Percentiles rank a stretch among this genome's conserved stretches.
phyloP scores from a whole-genome alignment of 2,888 invertebrate species.

The Spilarctia lutea region DNA sequence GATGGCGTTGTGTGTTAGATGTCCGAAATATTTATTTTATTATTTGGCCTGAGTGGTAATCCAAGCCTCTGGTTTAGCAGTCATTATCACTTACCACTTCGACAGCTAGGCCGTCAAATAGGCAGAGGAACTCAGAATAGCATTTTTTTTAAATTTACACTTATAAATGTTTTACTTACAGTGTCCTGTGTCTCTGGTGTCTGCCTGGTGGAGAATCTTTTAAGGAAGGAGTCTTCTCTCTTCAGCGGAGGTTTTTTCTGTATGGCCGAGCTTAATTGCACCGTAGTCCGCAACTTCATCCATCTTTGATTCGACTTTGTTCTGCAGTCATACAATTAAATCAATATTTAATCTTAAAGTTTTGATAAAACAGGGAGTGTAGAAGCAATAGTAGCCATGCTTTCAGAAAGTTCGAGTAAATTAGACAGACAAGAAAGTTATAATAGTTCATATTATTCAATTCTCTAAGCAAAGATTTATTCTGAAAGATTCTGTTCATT shows the following conservation, averaged over 20 bases:
- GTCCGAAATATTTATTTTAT: too few species aligned
- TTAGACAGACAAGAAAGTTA: slow-evolving; percentile 50
- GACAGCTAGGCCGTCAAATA: neutral
- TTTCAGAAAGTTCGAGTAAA: slow-evolving; percentile 54
- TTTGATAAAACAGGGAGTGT: slow-evolving; percentile 41
- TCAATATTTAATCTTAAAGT: slow-evolving; percentile 44
- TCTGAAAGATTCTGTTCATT: slow-evolving; percentile 50
- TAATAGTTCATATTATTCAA: slow-evolving; percentile 39
- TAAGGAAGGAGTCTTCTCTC: slow-evolving; percentile 96
- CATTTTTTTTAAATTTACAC: neutral
- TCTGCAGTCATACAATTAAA: slow-evolving; percentile 83
- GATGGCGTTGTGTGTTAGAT: too few species aligned
- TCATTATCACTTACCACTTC: too few species aligned
- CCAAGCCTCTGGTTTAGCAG: too few species aligned
- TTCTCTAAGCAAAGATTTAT: slow-evolving; percentile 41
- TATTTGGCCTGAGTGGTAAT: too few species aligned
- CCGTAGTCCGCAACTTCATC: slow-evolving; percentile 98
- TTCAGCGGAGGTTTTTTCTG: slow-evolving; percentile 96
- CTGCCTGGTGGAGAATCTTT: slow-evolving; percentile 97
- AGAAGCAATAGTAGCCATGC: slow-evolving; percentile 70
- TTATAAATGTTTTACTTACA: slow-evolving; percentile 72
- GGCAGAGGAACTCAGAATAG: neutral
- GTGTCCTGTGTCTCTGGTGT: slow-evolving; percentile 95
- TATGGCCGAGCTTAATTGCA: slow-evolving; percentile 95
- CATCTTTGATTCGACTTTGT: slow-evolving; percentile 98